Evolutionary conservation across 2,888 invertebrate genomes (phyloP), one percentile per base, ranked within the genome.

Genomic region (Drosophila fungiperda): DNA sequence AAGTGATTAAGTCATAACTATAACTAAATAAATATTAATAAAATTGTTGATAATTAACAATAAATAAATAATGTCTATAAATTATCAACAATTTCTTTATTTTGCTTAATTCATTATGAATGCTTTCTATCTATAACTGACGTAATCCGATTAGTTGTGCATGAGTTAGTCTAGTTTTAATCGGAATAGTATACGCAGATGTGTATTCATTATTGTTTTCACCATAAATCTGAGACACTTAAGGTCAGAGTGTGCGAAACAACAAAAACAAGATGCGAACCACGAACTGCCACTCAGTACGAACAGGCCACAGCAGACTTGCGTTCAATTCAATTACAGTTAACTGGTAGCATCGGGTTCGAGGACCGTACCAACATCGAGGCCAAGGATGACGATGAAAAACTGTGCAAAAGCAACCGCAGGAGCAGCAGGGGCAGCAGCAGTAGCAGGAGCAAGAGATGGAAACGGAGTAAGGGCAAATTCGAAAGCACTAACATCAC

Each of bases 251-350:
- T 40, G 38, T 57, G 26, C 45, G 26, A 29, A 54, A 20, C 50
- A 58, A 26, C 42, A 62, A 26, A 20, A 49, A 59, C 23, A 42
- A 67, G 40, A 40, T 38, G 26, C 33, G 20, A 35, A 45, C 33
- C 42, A 54, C 12, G 38, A 50, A 36, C 50, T 36, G 33, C 36
- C 32, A 20, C 40, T 42, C 20, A 57, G 42, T 42, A 32, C 12
- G 32, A 42, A 61, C 20, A 40, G 42, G 49, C 59, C 52, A 35
- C 57, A 53, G 52, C 38, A 60, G 60, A 68, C 68, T 59, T 64
- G 63, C 60, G 71, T 83, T 73, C 79, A 90, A 86, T 87, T 90
- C 89, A 87, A 87, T 87, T 87, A 87, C 87, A 90, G 90, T 87
- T 90, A 76, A 84, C 89, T 89, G 79, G 65, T 42, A 77, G 68